phyloP scores from a whole-genome alignment of 1,140 invertebrate species.

The Cydia fagiglandana region DNA sequence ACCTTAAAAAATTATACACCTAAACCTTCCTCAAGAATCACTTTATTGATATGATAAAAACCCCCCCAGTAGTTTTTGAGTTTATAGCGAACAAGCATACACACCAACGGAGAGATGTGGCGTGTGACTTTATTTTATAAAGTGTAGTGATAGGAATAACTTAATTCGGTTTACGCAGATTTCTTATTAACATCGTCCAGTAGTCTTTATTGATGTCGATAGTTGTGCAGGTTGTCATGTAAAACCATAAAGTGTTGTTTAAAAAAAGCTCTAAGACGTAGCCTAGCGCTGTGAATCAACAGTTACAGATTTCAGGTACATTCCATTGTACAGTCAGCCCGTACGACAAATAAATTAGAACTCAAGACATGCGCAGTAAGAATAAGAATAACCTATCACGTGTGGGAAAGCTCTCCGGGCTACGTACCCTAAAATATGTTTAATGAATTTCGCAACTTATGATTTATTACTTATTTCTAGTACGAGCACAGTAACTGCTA shows the following conservation, averaged over 20 bases:
- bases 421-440: conserved; percentile 8
- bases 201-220: too few relatives aligned
- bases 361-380: conserved; percentile 65
- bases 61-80: too few relatives aligned
- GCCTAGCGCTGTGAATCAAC: conserved; percentile 29
- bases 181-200: too few relatives aligned
- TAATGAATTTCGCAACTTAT: not conserved
- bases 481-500: not conserved
- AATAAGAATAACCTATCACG: conserved; percentile 46
- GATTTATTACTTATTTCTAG: not conserved
- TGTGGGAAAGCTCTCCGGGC: conserved; percentile 34
- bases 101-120: too few relatives aligned
- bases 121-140: too few relatives aligned
- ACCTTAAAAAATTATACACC: too few relatives aligned
- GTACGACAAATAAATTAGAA: conserved; percentile 26
- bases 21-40: too few relatives aligned
- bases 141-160: too few relatives aligned
- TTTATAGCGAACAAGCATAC: too few relatives aligned
- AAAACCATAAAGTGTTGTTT: not conserved
- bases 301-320: conserved; percentile 33
- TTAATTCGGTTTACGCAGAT: too few relatives aligned
- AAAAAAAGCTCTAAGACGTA: not conserved
- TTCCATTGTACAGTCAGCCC: not conserved
- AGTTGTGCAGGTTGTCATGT: not conserved
- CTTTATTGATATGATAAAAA: too few relatives aligned